These are phyloP conservation scores for Eurypyga helias DNA, from an alignment of 2,113 vertebrate species.

Conservation along the genomic window DNA sequence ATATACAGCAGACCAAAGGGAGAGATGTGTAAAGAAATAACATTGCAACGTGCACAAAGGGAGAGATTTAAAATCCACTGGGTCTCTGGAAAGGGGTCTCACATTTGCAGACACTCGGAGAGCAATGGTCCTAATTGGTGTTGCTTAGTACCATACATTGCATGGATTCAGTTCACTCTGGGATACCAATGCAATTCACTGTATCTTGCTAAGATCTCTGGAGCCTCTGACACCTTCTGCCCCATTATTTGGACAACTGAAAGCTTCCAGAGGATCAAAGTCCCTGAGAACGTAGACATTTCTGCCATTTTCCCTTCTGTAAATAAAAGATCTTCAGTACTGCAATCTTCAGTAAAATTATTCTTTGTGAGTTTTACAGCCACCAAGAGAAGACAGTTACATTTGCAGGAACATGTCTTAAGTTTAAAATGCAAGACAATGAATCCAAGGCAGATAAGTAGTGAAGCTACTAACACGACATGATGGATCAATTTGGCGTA, in stretches of 20 bases:
- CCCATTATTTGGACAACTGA: background rate
- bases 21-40: background rate
- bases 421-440: background rate
- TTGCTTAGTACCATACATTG: background rate
- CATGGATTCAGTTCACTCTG: background rate
- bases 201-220: background rate
- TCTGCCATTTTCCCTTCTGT: background rate
- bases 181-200: background rate
- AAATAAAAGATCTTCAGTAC: background rate
- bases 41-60: background rate
- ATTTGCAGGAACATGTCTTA: background rate
- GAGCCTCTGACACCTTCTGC: background rate
- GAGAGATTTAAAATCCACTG: background rate
- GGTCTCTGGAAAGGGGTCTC: background rate
- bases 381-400: background rate
- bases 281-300: background rate
- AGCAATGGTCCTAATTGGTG: background rate
- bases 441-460: background rate
- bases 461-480: background rate
- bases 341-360: background rate
- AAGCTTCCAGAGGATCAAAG: constrained; percentile 2
- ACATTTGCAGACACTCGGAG: background rate
- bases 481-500: background rate
- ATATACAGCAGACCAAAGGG: background rate
- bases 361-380: background rate